phyloP scores from a whole-genome alignment of 2,797 vertebrate species.

The Valencia hispanica region DNA sequence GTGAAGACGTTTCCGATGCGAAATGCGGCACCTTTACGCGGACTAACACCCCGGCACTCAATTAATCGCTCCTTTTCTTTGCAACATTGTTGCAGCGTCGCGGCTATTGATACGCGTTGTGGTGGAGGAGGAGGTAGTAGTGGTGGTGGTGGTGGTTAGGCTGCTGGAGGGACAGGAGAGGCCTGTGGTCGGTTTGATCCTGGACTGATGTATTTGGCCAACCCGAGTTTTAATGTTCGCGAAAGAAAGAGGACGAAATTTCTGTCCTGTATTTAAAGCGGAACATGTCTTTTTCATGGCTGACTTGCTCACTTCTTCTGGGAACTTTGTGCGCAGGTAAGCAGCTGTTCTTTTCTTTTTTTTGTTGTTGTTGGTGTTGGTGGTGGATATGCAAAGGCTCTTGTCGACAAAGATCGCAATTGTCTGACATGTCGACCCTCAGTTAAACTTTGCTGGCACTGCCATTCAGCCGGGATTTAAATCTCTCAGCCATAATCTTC shows the following conservation, averaged over 20 bases:
- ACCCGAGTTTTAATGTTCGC: constrained; percentile 78
- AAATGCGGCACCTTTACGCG: constrained; percentile 39
- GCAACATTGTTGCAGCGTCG: constrained; percentile 74
- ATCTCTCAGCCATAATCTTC: constrained; percentile 32
- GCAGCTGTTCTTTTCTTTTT: constrained; percentile 22
- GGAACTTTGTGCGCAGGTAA: constrained; percentile 96
- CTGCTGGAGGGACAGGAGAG: constrained; percentile 66
- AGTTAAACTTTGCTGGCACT: constrained; percentile 59
- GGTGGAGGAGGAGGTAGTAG: constrained; percentile 40
- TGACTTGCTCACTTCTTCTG: constrained; percentile 95
- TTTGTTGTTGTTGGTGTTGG: neutral
- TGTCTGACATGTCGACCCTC: constrained; percentile 24
- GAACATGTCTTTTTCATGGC: constrained; percentile 95
- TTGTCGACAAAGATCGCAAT: neutral
- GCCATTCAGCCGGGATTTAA: constrained; percentile 36
- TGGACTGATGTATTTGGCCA: constrained; percentile 65
- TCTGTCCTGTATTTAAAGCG: constrained; percentile 73
- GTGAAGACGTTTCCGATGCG: constrained; percentile 38
- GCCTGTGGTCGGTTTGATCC: constrained; percentile 70
- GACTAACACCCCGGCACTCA: constrained; percentile 43
- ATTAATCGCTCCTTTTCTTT: constrained; percentile 52
- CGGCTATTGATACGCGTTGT: constrained; percentile 72
- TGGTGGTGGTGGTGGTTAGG: constrained; percentile 34
- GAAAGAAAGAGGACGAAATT: constrained; percentile 67
- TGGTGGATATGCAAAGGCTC: constrained; percentile 35